Evolutionary conservation across 1,140 invertebrate genomes (phyloP), one percentile per base, ranked within the genome.

Genomic region (Aplysia californica): DNA sequence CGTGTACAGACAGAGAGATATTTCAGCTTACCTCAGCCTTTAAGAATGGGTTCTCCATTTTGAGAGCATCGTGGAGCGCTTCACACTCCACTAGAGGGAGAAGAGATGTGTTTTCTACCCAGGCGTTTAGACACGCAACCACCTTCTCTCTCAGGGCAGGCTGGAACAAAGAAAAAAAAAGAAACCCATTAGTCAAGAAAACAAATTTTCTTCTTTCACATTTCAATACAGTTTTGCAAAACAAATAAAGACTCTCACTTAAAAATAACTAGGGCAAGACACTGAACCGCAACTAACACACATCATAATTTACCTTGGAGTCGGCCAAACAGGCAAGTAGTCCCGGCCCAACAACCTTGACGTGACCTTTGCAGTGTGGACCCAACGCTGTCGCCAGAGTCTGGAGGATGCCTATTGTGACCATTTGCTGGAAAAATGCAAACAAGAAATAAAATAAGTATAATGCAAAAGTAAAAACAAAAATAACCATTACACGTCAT

Each of bases 1-100:
- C n/a, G n/a, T n/a, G n/a, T n/a, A n/a, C n/a, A n/a, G n/a, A n/a
- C n/a, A n/a, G n/a, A n/a, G n/a, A n/a, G n/a, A n/a, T n/a, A n/a
- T n/a, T n/a, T n/a, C n/a, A 56, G 59, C 75, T 77, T 77, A 90
- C 88, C 84, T 97, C 95, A 0, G 93, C 91, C 74, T 95, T 92
- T 0, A 97, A 90, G 50, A 93, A 92, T 0, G 96, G 96, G 33
- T 95, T 96, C 61, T 96, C 96, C 18, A 80, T 88, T 84, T 95
- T 95, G 0, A 98, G 90, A 20, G 94, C 95, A 90, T 98, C 96
- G 50, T 92, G 92, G 76, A 98, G 92, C 90, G 97, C 96, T 91
- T 98, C 96, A 31, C 93, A 93, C 59, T 97, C 96, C 75, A 98
- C 94, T 79, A 97, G 94, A 82, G 95, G 94, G 71, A 93, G 93